phyloP scores from a whole-genome alignment of 2,888 invertebrate species.

The Polylopha cassiicola region DNA sequence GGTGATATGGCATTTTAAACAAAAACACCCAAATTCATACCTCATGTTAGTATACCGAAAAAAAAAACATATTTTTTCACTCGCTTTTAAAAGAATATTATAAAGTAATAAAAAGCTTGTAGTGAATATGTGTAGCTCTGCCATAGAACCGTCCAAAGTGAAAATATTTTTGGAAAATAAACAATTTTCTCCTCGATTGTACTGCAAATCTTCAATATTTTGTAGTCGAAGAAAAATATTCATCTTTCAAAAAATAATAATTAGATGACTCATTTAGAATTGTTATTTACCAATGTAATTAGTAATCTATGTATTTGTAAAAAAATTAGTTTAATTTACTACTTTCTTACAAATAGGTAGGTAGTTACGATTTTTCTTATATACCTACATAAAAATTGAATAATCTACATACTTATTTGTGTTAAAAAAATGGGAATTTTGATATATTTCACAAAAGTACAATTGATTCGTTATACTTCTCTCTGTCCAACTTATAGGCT shows the following conservation, averaged over 20 bases:
- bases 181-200: not conserved
- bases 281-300: not conserved
- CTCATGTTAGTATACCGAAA: constrained; percentile 41
- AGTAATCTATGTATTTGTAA: not conserved
- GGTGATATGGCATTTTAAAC: constrained; percentile 25
- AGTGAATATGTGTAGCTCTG: constrained; percentile 22
- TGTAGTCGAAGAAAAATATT: no score
- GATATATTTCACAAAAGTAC: no score
- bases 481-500: constrained; percentile 21
- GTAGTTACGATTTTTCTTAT: no score
- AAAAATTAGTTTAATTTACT: no score
- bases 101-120: constrained; percentile 23
- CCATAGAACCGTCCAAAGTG: constrained; percentile 39
- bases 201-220: no score
- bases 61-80: constrained; percentile 52
- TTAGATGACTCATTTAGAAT: not conserved
- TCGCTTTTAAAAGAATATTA: constrained; percentile 32
- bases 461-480: constrained; percentile 10
- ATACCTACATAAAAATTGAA: no score
- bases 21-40: constrained; percentile 47
- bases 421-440: no score
- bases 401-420: no score
- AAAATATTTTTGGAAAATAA: constrained; percentile 9
- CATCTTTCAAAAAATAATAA: no score
- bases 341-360: no score